Percentiles rank a stretch among this genome's conserved stretches.
These are phyloP conservation scores for Holothuria glaberrima DNA, from an alignment of 35 echinoderm and acorn worm genomes.

Conservation along the genomic window DNA sequence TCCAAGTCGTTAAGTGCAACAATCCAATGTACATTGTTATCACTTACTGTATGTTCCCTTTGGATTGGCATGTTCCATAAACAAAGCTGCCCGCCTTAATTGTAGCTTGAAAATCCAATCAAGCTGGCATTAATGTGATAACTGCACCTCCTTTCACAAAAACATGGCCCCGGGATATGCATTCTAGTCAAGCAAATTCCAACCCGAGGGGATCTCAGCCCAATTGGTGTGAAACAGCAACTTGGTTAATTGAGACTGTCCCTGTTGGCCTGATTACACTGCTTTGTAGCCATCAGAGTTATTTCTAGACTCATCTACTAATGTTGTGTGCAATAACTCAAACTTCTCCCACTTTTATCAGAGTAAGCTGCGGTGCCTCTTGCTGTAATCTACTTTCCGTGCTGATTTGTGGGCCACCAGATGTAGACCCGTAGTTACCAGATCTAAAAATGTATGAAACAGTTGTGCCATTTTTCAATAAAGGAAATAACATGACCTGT, in stretches of 20 bases:
- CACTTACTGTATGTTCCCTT: no score
- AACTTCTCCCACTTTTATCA: background rate
- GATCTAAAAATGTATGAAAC: background rate
- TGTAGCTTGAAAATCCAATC: slow-evolving; percentile 38
- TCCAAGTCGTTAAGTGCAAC: no score
- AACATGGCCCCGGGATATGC: background rate
- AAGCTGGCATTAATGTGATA: slow-evolving; percentile 5
- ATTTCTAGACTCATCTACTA: no score
- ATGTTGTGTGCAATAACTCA: no score
- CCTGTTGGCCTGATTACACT: slow-evolving; percentile 20
- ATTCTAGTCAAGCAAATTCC: background rate
- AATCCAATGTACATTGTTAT: no score
- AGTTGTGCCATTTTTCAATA: background rate
- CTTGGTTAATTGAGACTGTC: slow-evolving; percentile 30
- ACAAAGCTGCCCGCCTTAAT: slow-evolving; percentile 32
- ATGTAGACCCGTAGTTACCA: slow-evolving; percentile 27
- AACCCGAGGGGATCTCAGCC: background rate
- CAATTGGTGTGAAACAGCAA: slow-evolving; percentile 25
- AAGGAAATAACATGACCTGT: no score
- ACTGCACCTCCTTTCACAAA: slow-evolving; percentile 12
- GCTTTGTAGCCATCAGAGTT: background rate
- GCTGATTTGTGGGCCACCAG: slow-evolving; percentile 22
- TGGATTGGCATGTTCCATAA: background rate
- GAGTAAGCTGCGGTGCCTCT: background rate
- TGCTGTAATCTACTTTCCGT: slow-evolving; percentile 1